A percentile compares a stretch with the other conserved stretches of the same genome.
Evolutionary conservation across 2,888 invertebrate genomes (phyloP).

Genomic region (Sericinus montela): DNA sequence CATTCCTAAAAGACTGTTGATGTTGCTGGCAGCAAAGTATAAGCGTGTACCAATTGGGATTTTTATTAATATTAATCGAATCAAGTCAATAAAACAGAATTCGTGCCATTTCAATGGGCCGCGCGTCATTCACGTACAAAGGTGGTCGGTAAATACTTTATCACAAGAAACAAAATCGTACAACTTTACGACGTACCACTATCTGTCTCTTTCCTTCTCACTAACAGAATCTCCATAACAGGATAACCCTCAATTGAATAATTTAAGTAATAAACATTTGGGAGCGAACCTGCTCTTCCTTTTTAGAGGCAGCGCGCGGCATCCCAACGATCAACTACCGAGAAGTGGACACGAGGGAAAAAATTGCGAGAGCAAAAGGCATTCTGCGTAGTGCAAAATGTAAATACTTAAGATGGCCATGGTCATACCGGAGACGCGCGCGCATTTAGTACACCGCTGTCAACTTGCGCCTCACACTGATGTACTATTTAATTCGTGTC

Average conservation of each 20-base stretch:
- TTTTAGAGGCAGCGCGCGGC: conserved; percentile 29
- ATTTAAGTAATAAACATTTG: conserved; percentile 35
- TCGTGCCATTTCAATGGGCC: conserved; percentile 1
- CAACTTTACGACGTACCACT: background rate
- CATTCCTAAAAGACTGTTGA: too few relatives aligned
- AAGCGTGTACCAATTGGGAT: background rate
- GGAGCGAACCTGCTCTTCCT: conserved; percentile 30
- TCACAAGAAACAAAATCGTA: conserved; percentile 1
- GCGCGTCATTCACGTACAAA: background rate
- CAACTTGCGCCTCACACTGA: background rate
- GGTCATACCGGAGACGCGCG: conserved; percentile 24
- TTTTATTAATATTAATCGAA: background rate
- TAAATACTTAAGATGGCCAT: conserved; percentile 29
- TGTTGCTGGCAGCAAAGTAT: too few relatives aligned
- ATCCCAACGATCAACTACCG: conserved; percentile 31
- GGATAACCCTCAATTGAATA: conserved; percentile 34
- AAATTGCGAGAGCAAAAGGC: conserved; percentile 29
- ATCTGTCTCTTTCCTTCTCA: conserved; percentile 15
- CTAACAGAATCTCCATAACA: conserved; percentile 22
- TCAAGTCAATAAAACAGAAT: background rate
- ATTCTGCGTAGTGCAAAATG: conserved; percentile 37
- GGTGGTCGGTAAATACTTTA: background rate
- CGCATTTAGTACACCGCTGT: background rate
- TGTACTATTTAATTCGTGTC: too few relatives aligned
- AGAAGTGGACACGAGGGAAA: conserved; percentile 29